phyloP scores from a whole-genome alignment of 2,113 vertebrate genomes.

The Mungos mungo region DNA sequence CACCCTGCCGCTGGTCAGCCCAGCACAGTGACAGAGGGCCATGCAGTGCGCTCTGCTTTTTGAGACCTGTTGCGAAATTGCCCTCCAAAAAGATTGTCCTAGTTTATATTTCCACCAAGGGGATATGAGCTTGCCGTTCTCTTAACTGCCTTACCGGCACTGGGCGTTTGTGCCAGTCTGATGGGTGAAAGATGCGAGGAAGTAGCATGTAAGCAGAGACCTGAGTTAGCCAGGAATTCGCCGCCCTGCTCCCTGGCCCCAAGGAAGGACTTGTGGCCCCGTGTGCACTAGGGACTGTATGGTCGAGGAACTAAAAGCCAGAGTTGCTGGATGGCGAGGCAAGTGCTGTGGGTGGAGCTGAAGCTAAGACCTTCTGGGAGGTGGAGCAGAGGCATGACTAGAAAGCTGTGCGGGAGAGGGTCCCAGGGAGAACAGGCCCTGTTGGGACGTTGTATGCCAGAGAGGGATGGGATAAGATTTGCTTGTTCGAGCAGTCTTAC shows the following conservation, averaged over 20 bases:
- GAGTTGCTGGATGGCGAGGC: background rate
- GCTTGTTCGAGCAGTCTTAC: background rate
- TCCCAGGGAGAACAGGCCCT: background rate
- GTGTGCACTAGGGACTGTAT: background rate
- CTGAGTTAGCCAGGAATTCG: background rate
- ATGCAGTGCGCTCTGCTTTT: background rate
- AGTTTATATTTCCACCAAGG: background rate
- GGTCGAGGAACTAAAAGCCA: background rate
- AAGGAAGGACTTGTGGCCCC: background rate
- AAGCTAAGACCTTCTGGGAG: background rate
- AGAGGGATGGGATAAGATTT: background rate
- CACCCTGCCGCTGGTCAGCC: background rate
- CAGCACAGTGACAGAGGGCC: background rate
- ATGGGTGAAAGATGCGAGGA: background rate
- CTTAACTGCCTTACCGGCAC: background rate
- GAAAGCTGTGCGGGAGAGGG: rapidly evolving
- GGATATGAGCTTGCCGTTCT: background rate
- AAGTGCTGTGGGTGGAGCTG: background rate
- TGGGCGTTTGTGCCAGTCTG: background rate
- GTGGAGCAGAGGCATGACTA: background rate
- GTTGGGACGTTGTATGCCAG: background rate
- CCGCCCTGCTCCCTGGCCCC: background rate
- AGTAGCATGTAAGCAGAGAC: background rate
- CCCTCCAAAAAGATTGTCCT: background rate
- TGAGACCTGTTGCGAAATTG: background rate